Evolutionary conservation across 1,140 invertebrate species (phyloP).

Genomic region (Aphis craccivora): DNA sequence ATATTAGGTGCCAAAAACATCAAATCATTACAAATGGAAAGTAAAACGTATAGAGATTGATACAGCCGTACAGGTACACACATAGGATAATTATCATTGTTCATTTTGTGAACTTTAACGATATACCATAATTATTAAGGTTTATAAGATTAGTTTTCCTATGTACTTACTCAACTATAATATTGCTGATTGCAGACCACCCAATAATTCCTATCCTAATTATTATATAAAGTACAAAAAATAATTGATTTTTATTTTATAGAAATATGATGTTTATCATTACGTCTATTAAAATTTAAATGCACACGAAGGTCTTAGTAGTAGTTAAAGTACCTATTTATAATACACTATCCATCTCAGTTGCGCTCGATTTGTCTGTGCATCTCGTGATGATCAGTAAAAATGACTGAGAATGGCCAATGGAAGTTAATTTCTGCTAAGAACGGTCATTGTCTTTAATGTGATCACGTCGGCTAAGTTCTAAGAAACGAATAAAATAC

Average conservation of each 20-base stretch:
- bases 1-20: background rate
- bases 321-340: background rate
- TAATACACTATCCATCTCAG: background rate
- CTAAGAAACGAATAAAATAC: background rate
- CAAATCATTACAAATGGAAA: background rate
- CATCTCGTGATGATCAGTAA: background rate
- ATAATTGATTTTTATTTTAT: background rate
- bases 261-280: background rate
- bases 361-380: background rate
- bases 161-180: background rate
- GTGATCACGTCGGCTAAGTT: background rate
- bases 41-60: background rate
- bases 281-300: background rate
- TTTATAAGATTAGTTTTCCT: background rate
- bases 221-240: background rate
- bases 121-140: background rate
- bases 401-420: background rate
- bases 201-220: background rate
- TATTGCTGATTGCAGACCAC: background rate
- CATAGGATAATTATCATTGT: conserved; percentile 1
- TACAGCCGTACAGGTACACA: background rate
- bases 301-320: background rate
- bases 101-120: background rate
- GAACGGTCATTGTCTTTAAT: background rate
- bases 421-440: background rate